A percentile compares a stretch with the other conserved stretches of the same genome.
Evolutionary conservation across 2,797 vertebrate genomes (phyloP).

Genomic region (Leptoclinus maculatus): DNA sequence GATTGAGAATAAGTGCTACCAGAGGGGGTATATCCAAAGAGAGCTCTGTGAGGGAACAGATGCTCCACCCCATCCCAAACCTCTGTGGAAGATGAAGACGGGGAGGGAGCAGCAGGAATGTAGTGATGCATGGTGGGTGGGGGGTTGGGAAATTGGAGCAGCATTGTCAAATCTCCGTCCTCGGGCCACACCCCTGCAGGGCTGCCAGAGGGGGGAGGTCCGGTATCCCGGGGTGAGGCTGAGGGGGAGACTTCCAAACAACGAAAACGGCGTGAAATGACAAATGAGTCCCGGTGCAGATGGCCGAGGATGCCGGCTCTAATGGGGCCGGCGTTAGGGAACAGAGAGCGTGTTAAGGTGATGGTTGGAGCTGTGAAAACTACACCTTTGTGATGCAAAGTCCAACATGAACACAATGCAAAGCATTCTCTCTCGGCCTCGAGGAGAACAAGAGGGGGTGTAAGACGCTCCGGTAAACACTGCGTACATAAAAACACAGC

Average conservation of each 20-base stretch:
- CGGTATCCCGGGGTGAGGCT: conserved; percentile 54
- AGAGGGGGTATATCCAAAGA: conserved; percentile 42
- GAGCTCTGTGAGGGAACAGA: conserved; percentile 68
- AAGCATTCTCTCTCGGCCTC: not conserved
- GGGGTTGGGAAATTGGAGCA: conserved; percentile 41
- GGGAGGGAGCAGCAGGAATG: conserved; percentile 32
- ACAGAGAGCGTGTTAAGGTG: not conserved
- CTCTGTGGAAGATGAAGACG: conserved; percentile 58
- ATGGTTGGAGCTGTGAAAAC: conserved; percentile 26
- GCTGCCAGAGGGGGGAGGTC: conserved; percentile 45
- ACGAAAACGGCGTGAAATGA: conserved; percentile 70
- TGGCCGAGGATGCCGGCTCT: conserved; percentile 52
- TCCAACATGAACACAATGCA: conserved; percentile 28
- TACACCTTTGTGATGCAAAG: conserved; percentile 37
- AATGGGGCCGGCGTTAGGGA: conserved; percentile 37
- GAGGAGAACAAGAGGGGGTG: conserved; percentile 3
- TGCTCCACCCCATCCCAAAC: conserved; percentile 69
- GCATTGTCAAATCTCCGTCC: conserved; percentile 63
- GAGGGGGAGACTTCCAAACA: conserved; percentile 43
- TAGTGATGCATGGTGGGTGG: conserved; percentile 52
- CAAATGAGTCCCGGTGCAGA: conserved; percentile 72
- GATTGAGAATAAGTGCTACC: conserved; percentile 37
- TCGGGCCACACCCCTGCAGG: conserved; percentile 66
- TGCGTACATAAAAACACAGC: conserved; percentile 11
- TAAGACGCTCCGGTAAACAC: conserved; percentile 16